Evolutionary conservation across 2,113 vertebrate genomes (phyloP), one percentile per base, ranked within the genome.

Genomic region (Rynchops niger): DNA sequence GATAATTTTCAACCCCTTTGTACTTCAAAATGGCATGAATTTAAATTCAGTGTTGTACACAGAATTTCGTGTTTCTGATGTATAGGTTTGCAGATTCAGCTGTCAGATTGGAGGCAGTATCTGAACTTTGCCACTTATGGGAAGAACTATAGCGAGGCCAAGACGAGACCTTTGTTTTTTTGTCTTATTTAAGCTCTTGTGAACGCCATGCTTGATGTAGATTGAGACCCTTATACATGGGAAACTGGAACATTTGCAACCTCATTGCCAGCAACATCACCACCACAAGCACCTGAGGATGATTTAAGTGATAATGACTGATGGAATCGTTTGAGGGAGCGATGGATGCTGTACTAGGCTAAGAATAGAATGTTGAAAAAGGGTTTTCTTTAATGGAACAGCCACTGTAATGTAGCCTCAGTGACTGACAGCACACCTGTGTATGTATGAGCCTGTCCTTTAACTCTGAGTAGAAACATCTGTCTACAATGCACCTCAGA

Each of bases 151-250:
- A 27, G 4, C 17, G 12, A 47, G 7, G 8, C 55, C 43, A 72
- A n/a, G 12, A 43, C 3, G 19, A 52, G 14, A 69, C 2, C 2
- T 69, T 52, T 63, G 3, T 0, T 47, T 86, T 86, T 83, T 38
- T 85, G 30, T 43, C 38, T n/a, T 32, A 62, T 62, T 38, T 78
- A 52, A 47, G 20, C 11, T 47, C 21, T 36, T 49, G 4, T 22
- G 15, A 47, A 27, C 4, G 2, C 15, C 8, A 3, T 36, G 9
- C 4, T 7, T 27, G 8, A 6, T 25, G 6, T 4, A 71, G 27
- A 29, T 8, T 73, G 21, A 74, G 47, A 80, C 10, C 2, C 5
- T 47, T 22, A 5, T 17, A 12, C 7, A 11, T 63, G n/a, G 34
- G 23, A 66, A 82, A 65, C 30, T 21, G 5, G 8, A 38, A 20